A percentile compares a stretch with the other conserved stretches of the same genome.
Evolutionary conservation across 2,113 vertebrate species (phyloP).

Genomic region (Halcyon malimbica): DNA sequence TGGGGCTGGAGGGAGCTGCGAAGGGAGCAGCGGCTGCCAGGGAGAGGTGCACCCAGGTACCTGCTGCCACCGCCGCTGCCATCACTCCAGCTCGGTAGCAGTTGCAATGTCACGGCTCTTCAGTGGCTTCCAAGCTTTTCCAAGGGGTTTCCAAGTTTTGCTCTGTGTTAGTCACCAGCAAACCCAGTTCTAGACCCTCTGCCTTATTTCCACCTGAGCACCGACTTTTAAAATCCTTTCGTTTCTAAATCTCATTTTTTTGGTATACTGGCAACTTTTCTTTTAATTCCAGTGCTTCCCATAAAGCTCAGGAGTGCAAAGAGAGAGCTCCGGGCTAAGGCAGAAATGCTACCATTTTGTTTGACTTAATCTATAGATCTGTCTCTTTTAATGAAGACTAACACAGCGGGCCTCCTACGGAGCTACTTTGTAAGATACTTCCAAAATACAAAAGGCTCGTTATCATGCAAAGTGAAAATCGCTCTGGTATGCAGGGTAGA

Average conservation of each 20-base stretch:
- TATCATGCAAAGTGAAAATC: conserved; percentile 14
- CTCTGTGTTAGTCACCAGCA: background rate
- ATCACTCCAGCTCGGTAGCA: background rate
- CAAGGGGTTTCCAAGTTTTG: background rate
- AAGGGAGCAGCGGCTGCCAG: background rate
- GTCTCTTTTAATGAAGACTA: background rate
- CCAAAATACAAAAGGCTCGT: background rate
- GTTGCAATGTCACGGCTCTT: background rate
- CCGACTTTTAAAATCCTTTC: background rate
- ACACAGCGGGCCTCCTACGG: background rate
- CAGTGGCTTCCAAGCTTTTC: background rate
- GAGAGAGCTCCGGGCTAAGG: background rate
- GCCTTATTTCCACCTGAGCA: background rate
- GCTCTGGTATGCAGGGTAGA: background rate
- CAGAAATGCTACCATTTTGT: conserved; percentile 6
- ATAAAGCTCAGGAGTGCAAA: background rate
- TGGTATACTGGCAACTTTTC: background rate
- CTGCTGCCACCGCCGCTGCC: background rate
- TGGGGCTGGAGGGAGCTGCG: background rate
- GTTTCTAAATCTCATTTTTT: background rate
- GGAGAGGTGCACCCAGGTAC: background rate
- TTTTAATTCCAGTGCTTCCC: background rate
- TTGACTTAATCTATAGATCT: background rate
- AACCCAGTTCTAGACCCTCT: background rate
- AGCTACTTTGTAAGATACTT: background rate